A percentile compares a stretch with the other conserved stretches of the same genome.
Evolutionary conservation across 37 sponge, comb jelly and placozoan species (phyloP).

Genomic region (Petrosia ficiformis): DNA sequence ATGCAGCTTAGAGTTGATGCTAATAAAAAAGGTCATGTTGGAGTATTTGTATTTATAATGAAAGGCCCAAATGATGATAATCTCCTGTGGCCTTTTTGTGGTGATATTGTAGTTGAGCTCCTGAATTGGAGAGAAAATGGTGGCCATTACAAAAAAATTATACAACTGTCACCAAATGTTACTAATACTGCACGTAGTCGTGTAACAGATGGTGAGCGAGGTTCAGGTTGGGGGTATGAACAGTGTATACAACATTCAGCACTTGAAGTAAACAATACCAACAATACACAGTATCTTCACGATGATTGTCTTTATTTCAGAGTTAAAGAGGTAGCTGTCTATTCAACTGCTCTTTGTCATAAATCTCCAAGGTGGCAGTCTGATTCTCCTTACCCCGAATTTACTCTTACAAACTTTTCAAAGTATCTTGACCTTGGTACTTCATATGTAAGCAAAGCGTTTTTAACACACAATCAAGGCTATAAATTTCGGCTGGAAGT

Average conservation of each 20-base stretch:
- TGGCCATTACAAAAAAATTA: neutral
- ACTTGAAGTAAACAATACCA: neutral
- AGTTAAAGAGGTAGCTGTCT: neutral
- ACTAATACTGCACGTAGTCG: neutral
- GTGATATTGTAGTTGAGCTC: neutral
- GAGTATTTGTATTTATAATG: neutral
- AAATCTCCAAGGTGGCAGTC: neutral
- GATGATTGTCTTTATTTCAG: neutral
- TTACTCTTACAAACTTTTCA: neutral
- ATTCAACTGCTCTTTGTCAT: neutral
- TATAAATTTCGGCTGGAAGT: constrained; percentile 35
- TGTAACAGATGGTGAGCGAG: neutral
- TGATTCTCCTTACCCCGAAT: neutral
- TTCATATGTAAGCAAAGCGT: neutral
- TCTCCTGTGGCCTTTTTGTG: neutral
- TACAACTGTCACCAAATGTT: neutral
- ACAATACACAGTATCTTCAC: too few relatives aligned
- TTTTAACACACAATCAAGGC: constrained; percentile 22
- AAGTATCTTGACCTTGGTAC: neutral
- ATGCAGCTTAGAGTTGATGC: neutral
- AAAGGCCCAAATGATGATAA: constrained; percentile 2
- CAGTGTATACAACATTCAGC: neutral
- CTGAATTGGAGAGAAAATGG: neutral
- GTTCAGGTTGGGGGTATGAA: neutral
- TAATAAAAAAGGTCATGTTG: neutral